Percentiles rank a stretch among this genome's conserved stretches.
Evolutionary conservation across 2,888 invertebrate species (phyloP).

Genomic region (Nasonovia ribisnigri): DNA sequence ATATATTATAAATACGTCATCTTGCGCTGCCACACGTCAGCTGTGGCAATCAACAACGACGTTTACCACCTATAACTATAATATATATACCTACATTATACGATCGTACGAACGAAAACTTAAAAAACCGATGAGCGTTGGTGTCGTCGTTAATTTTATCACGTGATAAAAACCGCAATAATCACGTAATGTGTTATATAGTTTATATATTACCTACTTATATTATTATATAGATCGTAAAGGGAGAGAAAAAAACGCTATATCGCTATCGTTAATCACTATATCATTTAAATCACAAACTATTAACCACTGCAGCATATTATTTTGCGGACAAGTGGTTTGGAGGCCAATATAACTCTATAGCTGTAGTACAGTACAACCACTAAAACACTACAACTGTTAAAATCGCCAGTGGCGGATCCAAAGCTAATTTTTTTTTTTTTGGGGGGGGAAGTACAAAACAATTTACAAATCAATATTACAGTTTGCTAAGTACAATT

Average conservation of each 20-base stretch:
- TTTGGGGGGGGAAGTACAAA: no score
- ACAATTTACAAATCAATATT: no score
- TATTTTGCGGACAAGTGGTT: neutral
- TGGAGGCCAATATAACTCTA: neutral
- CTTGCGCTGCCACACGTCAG: neutral
- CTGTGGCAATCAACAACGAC: neutral
- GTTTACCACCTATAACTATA: neutral
- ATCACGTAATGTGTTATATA: neutral
- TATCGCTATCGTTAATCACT: neutral
- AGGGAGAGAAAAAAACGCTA: neutral
- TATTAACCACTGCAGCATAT: neutral
- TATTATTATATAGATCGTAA: neutral
- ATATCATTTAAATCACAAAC: neutral
- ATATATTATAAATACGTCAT: neutral
- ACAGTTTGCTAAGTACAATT: no score
- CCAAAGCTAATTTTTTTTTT: no score
- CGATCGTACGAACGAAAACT: neutral
- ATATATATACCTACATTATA: neutral
- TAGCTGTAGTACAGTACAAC: neutral
- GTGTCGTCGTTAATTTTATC: neutral
- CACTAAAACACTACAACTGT: neutral
- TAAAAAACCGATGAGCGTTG: neutral
- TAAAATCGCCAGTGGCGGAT: neutral
- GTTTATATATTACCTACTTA: neutral
- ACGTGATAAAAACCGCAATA: neutral